Evolutionary conservation across 2,888 invertebrate genomes (phyloP).

Genomic region (Flexamia atlantica): DNA sequence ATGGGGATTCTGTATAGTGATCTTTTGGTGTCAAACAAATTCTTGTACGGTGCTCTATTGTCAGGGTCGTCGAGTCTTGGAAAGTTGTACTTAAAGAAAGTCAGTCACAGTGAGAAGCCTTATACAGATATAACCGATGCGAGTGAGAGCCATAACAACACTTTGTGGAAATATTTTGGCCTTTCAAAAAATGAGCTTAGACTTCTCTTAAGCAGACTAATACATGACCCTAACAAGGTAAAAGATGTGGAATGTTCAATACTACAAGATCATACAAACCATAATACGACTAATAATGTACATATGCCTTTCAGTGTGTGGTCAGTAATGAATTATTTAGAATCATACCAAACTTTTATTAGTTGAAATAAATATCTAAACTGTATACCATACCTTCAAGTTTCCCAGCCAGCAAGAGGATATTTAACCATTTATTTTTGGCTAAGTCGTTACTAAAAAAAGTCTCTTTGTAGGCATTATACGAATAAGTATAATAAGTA

Average conservation of each 20-base stretch:
- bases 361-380: too few species aligned
- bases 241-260: neutral
- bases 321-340: constrained; percentile 12
- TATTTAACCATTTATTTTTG: too few species aligned
- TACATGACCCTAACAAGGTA: neutral
- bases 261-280: too few species aligned
- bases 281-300: neutral
- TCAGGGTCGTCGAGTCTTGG: neutral
- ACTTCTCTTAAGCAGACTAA: neutral
- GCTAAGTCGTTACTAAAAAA: too few species aligned
- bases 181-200: neutral
- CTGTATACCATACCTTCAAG: too few species aligned
- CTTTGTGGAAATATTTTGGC: constrained; percentile 26
- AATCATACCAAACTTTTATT: neutral
- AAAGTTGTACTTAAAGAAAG: constrained; percentile 10
- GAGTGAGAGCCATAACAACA: neutral
- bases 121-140: neutral
- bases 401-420: too few species aligned
- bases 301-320: neutral
- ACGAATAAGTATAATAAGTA: too few species aligned
- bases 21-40: neutral
- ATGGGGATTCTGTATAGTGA: constrained; percentile 15
- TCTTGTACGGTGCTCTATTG: neutral
- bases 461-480: too few species aligned
- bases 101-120: neutral